phyloP scores from a whole-genome alignment of 2,113 vertebrate genomes.

The Gavia stellata region DNA sequence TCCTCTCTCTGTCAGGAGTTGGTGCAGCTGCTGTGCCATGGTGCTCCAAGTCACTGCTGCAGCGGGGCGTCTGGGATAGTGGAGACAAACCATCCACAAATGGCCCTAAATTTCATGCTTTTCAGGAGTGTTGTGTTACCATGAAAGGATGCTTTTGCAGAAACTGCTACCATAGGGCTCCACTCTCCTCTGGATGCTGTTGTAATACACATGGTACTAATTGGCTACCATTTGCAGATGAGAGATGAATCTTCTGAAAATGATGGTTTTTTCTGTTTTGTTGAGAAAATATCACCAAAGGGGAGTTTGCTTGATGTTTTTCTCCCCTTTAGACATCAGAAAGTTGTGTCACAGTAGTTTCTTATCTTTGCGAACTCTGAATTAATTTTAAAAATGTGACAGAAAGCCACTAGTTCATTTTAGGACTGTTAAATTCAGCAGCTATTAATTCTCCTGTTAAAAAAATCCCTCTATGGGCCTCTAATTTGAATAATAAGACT shows the following conservation, averaged over 20 bases:
- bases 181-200: background rate
- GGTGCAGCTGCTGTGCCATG: background rate
- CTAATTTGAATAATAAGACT: background rate
- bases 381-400: background rate
- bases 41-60: accelerated
- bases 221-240: background rate
- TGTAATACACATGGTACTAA: background rate
- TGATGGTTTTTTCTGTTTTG: background rate
- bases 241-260: background rate
- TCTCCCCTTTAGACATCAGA: background rate
- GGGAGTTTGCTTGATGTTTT: background rate
- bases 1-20: background rate
- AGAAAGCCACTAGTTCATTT: background rate
- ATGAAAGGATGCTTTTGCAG: background rate
- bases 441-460: background rate
- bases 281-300: background rate
- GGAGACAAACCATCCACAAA: background rate
- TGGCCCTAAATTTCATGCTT: background rate
- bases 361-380: background rate
- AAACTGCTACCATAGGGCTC: background rate
- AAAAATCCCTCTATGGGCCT: background rate
- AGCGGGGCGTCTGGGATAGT: accelerated
- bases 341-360: background rate
- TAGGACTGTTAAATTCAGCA: background rate
- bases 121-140: accelerated